Conservation (phyloP, 2,797 vertebrate genomes). For the Orientallactaga sibirica region DNA sequence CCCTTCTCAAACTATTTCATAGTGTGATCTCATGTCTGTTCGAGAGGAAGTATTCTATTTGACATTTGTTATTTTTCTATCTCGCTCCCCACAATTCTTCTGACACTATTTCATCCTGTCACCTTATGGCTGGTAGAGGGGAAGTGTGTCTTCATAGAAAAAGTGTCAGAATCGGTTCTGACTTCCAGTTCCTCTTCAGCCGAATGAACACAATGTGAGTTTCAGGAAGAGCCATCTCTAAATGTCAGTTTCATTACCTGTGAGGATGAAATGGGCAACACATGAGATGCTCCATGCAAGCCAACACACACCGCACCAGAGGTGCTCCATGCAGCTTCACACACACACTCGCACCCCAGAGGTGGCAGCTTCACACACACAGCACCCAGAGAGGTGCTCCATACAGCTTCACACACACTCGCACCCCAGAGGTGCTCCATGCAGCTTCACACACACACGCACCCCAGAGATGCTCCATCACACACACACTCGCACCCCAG, state of each 20-base stretch:
- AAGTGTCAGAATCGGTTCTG: not conserved
- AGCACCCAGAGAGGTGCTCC: too few relatives aligned
- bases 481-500: not conserved
- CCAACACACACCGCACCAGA: too few relatives aligned
- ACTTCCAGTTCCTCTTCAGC: slow-evolving; percentile 8
- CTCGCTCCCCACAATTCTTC: not conserved
- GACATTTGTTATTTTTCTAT: not conserved
- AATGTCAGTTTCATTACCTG: not conserved
- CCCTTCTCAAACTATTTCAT: not conserved
- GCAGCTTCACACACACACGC: not conserved
- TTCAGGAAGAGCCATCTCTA: not conserved
- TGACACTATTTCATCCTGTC: not conserved
- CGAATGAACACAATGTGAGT: not conserved
- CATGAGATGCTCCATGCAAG: too few relatives aligned
- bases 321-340: too few relatives aligned
- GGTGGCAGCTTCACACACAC: too few relatives aligned
- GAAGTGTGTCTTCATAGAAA: not conserved
- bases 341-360: too few relatives aligned
- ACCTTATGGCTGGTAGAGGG: not conserved
- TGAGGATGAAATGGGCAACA: not conserved
- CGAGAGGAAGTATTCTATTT: not conserved
- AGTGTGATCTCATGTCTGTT: not conserved
- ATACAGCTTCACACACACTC: too few relatives aligned
- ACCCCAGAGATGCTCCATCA: not conserved
- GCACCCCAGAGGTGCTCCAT: too few relatives aligned